Evolutionary conservation across 2,888 invertebrate genomes (phyloP).

Genomic region (Octonoba sinensis): DNA sequence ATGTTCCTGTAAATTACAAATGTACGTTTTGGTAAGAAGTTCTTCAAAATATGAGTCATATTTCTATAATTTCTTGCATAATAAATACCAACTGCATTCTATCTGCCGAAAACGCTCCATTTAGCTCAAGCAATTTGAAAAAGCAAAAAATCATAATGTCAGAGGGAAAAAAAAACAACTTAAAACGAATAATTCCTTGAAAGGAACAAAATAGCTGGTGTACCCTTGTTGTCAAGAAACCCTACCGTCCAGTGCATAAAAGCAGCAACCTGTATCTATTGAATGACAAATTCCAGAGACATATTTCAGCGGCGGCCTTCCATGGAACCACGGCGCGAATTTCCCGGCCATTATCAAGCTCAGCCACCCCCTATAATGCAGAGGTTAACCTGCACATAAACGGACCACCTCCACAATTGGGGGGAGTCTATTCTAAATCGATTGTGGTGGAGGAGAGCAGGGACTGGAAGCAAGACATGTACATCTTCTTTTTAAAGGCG

Average conservation of each 20-base stretch:
- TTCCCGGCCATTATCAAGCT: too few relatives aligned
- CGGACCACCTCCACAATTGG: conserved; percentile 52
- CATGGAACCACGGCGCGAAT: neutral
- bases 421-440: conserved; percentile 41
- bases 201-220: conserved; percentile 5
- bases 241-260: conserved; percentile 24
- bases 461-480: neutral
- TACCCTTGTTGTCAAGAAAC: conserved; percentile 20
- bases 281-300: conserved; percentile 47
- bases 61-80: too few relatives aligned
- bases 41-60: too few relatives aligned
- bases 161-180: neutral
- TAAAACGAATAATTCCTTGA: neutral
- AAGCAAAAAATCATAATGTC: neutral
- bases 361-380: neutral
- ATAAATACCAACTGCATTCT: too few relatives aligned
- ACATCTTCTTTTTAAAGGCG: conserved; percentile 39
- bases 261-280: conserved; percentile 50
- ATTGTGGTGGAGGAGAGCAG: conserved; percentile 11
- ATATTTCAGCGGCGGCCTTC: conserved; percentile 38
- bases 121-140: neutral
- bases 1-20: too few relatives aligned
- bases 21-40: too few relatives aligned
- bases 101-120: too few relatives aligned
- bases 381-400: conserved; percentile 53